Base-by-base conservation (phyloP, 2,797 vertebrate genomes). In the Pagetopsis macropterus region DNA sequence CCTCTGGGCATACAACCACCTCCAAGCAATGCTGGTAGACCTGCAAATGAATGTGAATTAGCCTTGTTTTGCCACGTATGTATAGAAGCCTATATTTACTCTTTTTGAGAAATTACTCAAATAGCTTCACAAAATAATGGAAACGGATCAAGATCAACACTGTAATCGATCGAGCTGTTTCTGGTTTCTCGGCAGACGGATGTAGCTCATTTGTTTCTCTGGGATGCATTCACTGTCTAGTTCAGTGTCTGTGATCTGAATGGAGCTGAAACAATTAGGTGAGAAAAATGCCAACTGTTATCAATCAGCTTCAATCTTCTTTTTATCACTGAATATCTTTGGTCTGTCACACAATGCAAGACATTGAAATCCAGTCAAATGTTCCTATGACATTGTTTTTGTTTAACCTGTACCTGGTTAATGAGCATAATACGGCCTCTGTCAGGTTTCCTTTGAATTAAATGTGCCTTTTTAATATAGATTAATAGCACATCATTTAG, bases 181-280 rank as follows among this genome's bases (percentile, higher is more conserved):
- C 13, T 60, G 52, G 33, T 62, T 49, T 70, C 46, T 37, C 9
- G 44, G 33, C 62, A 44, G 51, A 51, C 41, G 10, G 19, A 40
- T 41, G 72, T 50, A 65, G 10, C 43, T 63, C 19, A 14, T 75
- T 55, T 45, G 23, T 70, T 65, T 44, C 40, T 17, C 48, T 27
- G 17, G 4, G 45, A 67, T 16, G 8, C 21, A 33, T 68, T 78
- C 15, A 13, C 12, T 41, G n/a, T 13, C 15, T 10, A 31, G 17
- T 59, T 37, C 9, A 43, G 0, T 23, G 52, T 55, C 17, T 9
- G 16, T 3, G 3, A 55, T 61, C 11, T 71, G 56, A 65, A 19
- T 3, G 7, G 56, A 72, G 37, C 23, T 45, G 48, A 62, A 72
- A 55, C 8, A 9, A 51, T 63, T 14, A 12, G 23, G 46, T 5